Base-by-base conservation (phyloP, 2,888 invertebrate genomes). In the Odontomyia ornata region DNA sequence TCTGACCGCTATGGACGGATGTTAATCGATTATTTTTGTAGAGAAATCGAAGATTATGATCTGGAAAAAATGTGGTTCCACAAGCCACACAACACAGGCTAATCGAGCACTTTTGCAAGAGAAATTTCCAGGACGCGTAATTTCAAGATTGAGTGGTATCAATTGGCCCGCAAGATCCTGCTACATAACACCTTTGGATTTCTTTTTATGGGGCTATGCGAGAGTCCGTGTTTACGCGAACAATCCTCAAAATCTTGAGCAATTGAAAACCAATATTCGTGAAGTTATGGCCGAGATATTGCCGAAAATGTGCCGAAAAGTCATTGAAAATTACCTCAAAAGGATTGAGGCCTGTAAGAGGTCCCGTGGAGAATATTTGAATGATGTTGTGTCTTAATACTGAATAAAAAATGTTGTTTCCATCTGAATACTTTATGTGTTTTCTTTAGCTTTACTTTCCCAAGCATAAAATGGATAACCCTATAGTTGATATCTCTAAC, bases 121-220 rank as follows among this genome's bases (percentile, higher is more conserved):
- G 15, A 18, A 52, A 52, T 52, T 52, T 52, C 52, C 52, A 52
- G 52, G 52, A 52, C 52, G 52, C 18, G 18, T 28, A 64, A 64
- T 64, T 64, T 64, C 64, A n/a, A 1, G 64, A 28, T 28, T 28
- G 15, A 27, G n/a, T 65, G 23, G 36, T 64, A 11, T 28, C 13
- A 64, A 28, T 52, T 76, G 76, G 76, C 67, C 69, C 13, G 30
- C 69, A n/a, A 21, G 67, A 43, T 76, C 76, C 4, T 57, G 47
- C n/a, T 57, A 76, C 69, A 46, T 76, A 21, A 71, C 69, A n/a
- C 57, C 71, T 7, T 27, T 27, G 47, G 52, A 71, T 21, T 71
- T 23, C 28, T 69, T 76, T 36, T 25, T 69, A 21, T 71, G 57
- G 69, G 15, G 36, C 15, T 43, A 25, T 21, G 27, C 46, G 4